Conservation (phyloP, 2,888 invertebrate genomes). For the Anoplius nigerrimus region DNA sequence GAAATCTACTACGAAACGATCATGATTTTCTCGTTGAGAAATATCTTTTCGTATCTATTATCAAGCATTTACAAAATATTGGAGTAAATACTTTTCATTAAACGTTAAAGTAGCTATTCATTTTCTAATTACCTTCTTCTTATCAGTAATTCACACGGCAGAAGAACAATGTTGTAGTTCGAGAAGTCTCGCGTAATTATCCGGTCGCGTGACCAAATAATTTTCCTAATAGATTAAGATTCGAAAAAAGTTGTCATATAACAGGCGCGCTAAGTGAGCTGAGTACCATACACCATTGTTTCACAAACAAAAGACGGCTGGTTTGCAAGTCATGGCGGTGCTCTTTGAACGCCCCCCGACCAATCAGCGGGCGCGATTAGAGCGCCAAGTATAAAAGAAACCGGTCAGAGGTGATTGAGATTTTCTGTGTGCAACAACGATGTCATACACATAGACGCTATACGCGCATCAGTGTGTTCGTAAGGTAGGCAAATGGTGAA, state of each 20-base stretch:
- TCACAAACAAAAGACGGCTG: constrained; percentile 73
- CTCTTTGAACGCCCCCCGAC: constrained; percentile 73
- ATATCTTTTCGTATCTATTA: too few relatives aligned
- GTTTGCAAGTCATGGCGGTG: constrained; percentile 74
- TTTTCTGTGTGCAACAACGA: constrained; percentile 60
- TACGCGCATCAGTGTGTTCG: neutral
- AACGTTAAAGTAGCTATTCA: too few relatives aligned
- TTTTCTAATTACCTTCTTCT: too few relatives aligned
- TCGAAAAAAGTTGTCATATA: constrained; percentile 66
- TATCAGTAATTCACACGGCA: too few relatives aligned
- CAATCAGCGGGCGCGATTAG: constrained; percentile 69
- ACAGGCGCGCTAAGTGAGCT: constrained; percentile 70
- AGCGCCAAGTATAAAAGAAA: constrained; percentile 68
- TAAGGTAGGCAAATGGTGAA: neutral
- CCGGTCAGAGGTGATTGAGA: constrained; percentile 68
- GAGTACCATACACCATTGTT: constrained; percentile 69
- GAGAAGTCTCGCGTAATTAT: too few relatives aligned
- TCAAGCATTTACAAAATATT: too few relatives aligned
- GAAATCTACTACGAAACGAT: too few relatives aligned
- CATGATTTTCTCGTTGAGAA: too few relatives aligned
- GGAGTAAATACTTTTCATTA: too few relatives aligned
- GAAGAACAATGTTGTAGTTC: too few relatives aligned
- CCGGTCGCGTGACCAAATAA: constrained; percentile 59
- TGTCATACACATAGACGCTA: constrained; percentile 30
- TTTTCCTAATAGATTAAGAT: constrained; percentile 72